A percentile compares a stretch with the other conserved stretches of the same genome.
Conservation (phyloP, 2,113 vertebrate genomes). For the Boulengeromyrus knoepffleri region DNA sequence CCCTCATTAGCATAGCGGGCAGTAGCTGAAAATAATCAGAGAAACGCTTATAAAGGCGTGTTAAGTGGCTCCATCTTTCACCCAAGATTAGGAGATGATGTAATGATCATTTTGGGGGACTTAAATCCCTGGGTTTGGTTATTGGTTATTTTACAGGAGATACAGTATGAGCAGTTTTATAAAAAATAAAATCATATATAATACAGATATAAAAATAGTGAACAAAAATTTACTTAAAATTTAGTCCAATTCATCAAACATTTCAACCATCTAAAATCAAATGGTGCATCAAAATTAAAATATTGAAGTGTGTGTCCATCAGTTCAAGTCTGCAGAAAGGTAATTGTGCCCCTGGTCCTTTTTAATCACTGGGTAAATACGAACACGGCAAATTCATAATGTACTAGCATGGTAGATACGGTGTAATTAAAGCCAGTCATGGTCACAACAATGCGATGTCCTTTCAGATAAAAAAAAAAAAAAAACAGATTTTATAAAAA, state of each 20-base stretch:
- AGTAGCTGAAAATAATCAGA: not conserved
- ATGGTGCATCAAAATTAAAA: not conserved
- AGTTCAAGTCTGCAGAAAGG: not conserved
- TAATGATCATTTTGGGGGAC: not conserved
- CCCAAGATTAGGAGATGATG: not conserved
- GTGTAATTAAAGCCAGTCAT: not conserved
- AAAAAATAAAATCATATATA: not conserved
- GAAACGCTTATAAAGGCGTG: not conserved
- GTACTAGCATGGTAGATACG: not conserved
- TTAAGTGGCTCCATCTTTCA: not conserved
- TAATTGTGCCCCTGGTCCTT: not conserved
- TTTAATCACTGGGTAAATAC: not conserved
- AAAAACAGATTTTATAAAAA: not conserved
- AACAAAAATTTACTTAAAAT: not conserved
- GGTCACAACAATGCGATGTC: not conserved
- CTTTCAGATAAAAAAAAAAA: not conserved
- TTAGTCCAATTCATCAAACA: not conserved
- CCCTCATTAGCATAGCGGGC: not conserved
- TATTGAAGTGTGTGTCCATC: not conserved
- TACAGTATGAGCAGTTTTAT: not conserved
- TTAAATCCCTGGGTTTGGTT: not conserved
- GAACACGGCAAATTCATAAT: not conserved
- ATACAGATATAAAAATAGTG: not conserved
- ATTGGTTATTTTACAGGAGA: not conserved
- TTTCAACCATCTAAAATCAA: not conserved